Evolutionary conservation across 2,888 invertebrate species (phyloP).

Genomic region (Hipparchia sbordonii): DNA sequence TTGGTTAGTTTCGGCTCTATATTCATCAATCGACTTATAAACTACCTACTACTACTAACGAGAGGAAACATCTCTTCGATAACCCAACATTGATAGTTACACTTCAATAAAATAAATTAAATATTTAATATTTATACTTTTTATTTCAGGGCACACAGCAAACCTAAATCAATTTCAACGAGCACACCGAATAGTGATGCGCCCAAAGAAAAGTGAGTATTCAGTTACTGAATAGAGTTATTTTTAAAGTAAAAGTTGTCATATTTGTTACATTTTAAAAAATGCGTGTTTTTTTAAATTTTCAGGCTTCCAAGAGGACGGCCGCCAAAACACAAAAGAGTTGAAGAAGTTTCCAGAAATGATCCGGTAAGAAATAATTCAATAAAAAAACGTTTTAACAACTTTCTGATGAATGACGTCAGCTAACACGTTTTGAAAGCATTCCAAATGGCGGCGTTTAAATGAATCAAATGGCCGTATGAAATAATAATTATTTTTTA

Average conservation of each 20-base stretch:
- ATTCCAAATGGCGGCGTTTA: too few relatives aligned
- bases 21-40: too few relatives aligned
- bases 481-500: too few relatives aligned
- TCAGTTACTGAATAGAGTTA: not conserved
- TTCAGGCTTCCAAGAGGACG: conserved; percentile 59
- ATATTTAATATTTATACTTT: not conserved
- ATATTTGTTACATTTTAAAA: not conserved
- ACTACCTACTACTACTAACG: too few relatives aligned
- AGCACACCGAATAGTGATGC: conserved; percentile 64
- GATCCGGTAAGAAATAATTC: conserved; percentile 53
- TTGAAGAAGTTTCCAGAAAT: conserved; percentile 68
- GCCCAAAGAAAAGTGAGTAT: conserved; percentile 61
- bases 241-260: too few relatives aligned
- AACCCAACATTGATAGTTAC: not conserved
- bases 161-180: conserved; percentile 58
- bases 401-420: too few relatives aligned
- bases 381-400: too few relatives aligned
- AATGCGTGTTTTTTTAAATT: not conserved
- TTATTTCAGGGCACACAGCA: conserved; percentile 55
- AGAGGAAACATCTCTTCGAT: too few relatives aligned
- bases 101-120: not conserved
- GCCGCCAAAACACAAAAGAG: conserved; percentile 73
- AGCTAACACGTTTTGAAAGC: too few relatives aligned
- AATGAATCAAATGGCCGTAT: too few relatives aligned
- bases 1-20: too few relatives aligned